phyloP scores from a whole-genome alignment of 2,113 vertebrate species.

The Microcebus jonahi region DNA sequence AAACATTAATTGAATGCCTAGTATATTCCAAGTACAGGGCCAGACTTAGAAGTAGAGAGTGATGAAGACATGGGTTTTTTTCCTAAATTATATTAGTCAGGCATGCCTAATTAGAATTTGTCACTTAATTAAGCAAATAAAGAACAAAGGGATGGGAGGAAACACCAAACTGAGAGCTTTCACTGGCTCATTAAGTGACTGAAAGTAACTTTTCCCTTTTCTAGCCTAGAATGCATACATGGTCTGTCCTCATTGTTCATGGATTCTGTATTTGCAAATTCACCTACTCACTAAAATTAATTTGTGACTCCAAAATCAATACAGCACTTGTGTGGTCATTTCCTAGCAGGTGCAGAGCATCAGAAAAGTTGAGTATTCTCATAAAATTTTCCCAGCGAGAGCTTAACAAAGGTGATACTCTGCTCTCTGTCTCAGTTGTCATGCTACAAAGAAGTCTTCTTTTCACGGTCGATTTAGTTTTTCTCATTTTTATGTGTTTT shows the following conservation, averaged over 20 bases:
- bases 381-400: background rate
- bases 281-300: background rate
- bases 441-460: background rate
- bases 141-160: background rate
- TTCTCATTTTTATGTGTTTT: background rate
- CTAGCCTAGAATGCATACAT: background rate
- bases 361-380: too few relatives aligned
- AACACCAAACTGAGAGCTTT: background rate
- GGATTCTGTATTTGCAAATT: background rate
- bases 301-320: background rate
- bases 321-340: background rate
- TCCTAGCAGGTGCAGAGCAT: background rate
- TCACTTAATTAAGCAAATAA: background rate
- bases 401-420: background rate
- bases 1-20: background rate
- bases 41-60: background rate
- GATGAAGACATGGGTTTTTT: background rate
- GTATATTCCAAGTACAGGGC: background rate
- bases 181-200: background rate
- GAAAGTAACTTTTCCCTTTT: background rate
- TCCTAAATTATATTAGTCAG: background rate
- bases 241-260: background rate
- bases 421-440: background rate
- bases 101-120: slow-evolving; percentile 25
- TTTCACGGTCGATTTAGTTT: background rate